A percentile compares a stretch with the other conserved stretches of the same genome.
phyloP scores from a whole-genome alignment of 35 echinoderm and acorn worm species.

The Anneissia japonica region DNA sequence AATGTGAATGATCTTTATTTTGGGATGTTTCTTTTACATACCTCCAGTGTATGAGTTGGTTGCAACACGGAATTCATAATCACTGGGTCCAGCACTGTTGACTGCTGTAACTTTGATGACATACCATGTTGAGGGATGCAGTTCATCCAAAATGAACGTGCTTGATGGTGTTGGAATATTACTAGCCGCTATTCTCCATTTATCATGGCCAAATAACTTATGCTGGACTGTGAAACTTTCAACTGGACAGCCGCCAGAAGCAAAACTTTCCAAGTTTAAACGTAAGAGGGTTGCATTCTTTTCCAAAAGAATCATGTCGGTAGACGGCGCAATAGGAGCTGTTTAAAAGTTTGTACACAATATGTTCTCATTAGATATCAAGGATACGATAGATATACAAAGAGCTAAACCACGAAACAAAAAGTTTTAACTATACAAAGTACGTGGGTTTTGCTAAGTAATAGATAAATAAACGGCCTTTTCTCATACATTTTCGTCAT shows the following conservation, averaged over 20 bases:
- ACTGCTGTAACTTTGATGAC: slow-evolving; percentile 79
- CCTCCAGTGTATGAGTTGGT: slow-evolving; percentile 73
- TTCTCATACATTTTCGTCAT: neutral
- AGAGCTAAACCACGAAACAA: neutral
- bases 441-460: neutral
- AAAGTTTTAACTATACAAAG: neutral
- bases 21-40: slow-evolving; percentile 18
- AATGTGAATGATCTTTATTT: neutral
- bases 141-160: slow-evolving; percentile 46
- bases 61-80: slow-evolving; percentile 48
- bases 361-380: neutral
- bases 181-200: slow-evolving; percentile 50
- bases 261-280: slow-evolving; percentile 53
- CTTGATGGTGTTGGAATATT: slow-evolving; percentile 57
- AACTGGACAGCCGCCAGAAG: slow-evolving; percentile 72
- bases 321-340: slow-evolving; percentile 77
- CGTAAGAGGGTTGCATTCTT: slow-evolving; percentile 70
- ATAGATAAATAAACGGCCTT: neutral
- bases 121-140: slow-evolving; percentile 81
- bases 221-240: slow-evolving; percentile 81
- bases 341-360: neutral
- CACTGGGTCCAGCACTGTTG: slow-evolving; percentile 79
- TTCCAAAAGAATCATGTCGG: slow-evolving; percentile 60
- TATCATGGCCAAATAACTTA: slow-evolving; percentile 29
- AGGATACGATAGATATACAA: neutral